Conservation (phyloP, 2,797 vertebrate genomes). For the Urosaurus nigricauda region DNA sequence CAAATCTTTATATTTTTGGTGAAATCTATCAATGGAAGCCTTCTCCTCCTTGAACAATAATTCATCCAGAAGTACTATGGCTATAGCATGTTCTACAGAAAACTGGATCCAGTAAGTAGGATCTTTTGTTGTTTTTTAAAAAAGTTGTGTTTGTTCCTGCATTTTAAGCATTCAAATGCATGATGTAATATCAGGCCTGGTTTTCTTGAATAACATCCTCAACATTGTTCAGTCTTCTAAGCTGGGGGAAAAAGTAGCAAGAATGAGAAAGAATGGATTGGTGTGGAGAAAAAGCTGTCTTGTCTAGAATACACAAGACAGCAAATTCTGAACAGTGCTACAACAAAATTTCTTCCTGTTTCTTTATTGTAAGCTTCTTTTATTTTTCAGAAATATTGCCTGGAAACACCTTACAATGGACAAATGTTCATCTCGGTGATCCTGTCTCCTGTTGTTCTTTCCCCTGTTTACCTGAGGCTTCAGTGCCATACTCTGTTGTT, state of each 20-base stretch:
- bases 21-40: conserved; percentile 71
- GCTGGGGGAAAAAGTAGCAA: background rate
- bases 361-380: background rate
- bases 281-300: background rate
- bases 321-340: background rate
- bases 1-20: conserved; percentile 59
- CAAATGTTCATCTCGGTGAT: background rate
- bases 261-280: background rate
- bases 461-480: background rate
- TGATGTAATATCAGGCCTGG: conserved; percentile 62
- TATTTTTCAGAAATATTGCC: background rate
- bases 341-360: background rate
- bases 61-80: conserved; percentile 75
- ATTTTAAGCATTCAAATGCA: conserved; percentile 75
- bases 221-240: conserved; percentile 20
- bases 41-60: conserved; percentile 69
- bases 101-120: conserved; percentile 72
- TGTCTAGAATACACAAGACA: background rate
- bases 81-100: conserved; percentile 73
- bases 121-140: conserved; percentile 67
- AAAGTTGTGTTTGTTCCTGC: conserved; percentile 60
- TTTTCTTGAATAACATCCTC: conserved; percentile 66
- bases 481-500: background rate
- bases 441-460: no score
- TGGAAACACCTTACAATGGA: background rate